phyloP scores from a whole-genome alignment of 2,113 vertebrate species.

The Arizona elegans region DNA sequence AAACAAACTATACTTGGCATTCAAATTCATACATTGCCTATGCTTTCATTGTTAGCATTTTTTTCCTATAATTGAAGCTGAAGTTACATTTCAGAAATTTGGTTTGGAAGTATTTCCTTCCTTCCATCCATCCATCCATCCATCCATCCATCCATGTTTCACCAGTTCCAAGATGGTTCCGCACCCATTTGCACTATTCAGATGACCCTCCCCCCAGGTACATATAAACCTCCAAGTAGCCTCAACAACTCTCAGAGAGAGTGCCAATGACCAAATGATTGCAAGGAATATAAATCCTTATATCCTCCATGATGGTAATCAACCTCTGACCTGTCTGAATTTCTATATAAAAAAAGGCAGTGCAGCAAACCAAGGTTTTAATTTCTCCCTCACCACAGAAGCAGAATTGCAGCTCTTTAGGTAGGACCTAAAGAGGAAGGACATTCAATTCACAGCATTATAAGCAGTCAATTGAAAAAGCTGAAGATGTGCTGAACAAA shows the following conservation, averaged over 20 bases:
- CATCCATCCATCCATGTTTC: background rate
- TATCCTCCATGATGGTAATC: background rate
- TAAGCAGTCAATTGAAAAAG: background rate
- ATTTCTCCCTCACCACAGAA: background rate
- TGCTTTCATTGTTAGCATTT: conserved; percentile 62
- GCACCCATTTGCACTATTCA: background rate
- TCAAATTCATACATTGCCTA: conserved; percentile 59
- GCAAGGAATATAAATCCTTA: background rate
- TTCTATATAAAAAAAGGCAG: background rate
- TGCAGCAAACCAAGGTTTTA: background rate
- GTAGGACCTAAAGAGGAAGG: background rate
- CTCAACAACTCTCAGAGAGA: background rate
- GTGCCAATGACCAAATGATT: background rate
- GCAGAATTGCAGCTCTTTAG: background rate
- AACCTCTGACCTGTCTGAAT: background rate
- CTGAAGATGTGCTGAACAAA: background rate
- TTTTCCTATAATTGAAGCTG: conserved; percentile 24
- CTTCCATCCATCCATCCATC: background rate
- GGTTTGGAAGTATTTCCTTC: background rate
- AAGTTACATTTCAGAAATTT: conserved; percentile 10
- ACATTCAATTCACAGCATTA: background rate
- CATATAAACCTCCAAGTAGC: background rate
- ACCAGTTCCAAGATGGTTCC: background rate
- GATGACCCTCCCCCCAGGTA: background rate
- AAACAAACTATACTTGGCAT: conserved; percentile 58